phyloP scores from a whole-genome alignment of 1,140 invertebrate genomes.

The Zelostemma sp. region DNA sequence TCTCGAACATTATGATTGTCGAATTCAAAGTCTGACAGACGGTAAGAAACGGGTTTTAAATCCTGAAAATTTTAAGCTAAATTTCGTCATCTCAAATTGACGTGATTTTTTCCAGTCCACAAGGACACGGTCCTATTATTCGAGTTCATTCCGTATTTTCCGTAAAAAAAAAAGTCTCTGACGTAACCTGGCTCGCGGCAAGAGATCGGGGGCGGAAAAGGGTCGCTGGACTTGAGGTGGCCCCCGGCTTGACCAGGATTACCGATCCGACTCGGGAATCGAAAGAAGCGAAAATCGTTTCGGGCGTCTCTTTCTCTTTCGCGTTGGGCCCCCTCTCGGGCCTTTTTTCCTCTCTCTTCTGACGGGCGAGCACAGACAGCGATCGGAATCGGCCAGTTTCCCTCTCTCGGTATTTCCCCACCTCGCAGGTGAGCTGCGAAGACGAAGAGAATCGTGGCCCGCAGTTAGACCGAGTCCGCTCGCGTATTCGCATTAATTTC shows the following conservation, averaged over 20 bases:
- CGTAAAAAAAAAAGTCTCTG: slow-evolving; percentile 2
- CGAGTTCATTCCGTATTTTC: too few species aligned
- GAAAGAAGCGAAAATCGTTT: slow-evolving; percentile 28
- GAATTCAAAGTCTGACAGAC: too few species aligned
- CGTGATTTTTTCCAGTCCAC: too few species aligned
- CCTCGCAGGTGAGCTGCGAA: slow-evolving; percentile 52
- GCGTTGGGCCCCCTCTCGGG: slow-evolving; percentile 24
- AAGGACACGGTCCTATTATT: too few species aligned
- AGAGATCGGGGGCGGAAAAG: slow-evolving; percentile 27
- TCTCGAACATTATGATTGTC: too few species aligned
- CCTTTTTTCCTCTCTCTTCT: slow-evolving; percentile 39
- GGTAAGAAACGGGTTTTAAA: too few species aligned
- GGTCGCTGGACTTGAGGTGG: slow-evolving; percentile 22
- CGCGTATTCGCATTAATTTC: slow-evolving; percentile 67
- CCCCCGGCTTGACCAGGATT: not conserved
- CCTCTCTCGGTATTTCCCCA: slow-evolving; percentile 49
- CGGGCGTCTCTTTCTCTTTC: slow-evolving; percentile 41
- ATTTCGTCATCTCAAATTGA: too few species aligned
- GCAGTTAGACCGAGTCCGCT: slow-evolving; percentile 68
- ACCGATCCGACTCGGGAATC: slow-evolving; percentile 18
- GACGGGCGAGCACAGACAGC: slow-evolving; percentile 26
- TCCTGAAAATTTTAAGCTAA: too few species aligned
- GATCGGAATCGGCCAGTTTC: slow-evolving; percentile 42
- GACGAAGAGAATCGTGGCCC: slow-evolving; percentile 56
- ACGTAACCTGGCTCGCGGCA: slow-evolving; percentile 25